Conservation (phyloP, 64 coral and sea anemone species). For the Catalaphyllia jardinei region DNA sequence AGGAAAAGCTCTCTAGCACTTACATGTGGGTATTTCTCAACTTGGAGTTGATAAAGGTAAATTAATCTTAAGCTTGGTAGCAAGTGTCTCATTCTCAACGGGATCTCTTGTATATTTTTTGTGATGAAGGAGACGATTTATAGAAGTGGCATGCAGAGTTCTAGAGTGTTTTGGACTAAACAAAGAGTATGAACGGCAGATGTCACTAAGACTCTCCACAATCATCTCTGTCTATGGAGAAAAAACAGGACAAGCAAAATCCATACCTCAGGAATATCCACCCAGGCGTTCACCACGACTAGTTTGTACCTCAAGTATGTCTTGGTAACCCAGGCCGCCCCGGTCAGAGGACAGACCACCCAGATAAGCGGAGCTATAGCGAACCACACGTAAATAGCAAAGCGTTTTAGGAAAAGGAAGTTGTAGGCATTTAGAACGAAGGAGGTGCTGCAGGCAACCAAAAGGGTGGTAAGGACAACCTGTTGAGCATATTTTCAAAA, state of each 20-base stretch:
- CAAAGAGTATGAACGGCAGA: too few relatives aligned
- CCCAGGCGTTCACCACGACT: conserved; percentile 93
- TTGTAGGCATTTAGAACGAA: conserved; percentile 95
- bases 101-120: too few relatives aligned
- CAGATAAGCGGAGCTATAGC: conserved; percentile 85
- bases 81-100: too few relatives aligned
- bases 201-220: neutral
- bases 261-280: conserved; percentile 85
- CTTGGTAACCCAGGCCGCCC: conserved; percentile 89
- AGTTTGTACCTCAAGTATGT: conserved; percentile 87
- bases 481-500: conserved; percentile 9
- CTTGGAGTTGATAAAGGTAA: too few relatives aligned
- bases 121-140: too few relatives aligned
- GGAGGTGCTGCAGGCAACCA: conserved; percentile 85
- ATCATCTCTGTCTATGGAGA: neutral
- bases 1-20: neutral
- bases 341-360: conserved; percentile 82
- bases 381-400: conserved; percentile 94
- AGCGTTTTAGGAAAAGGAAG: conserved; percentile 79
- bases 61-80: too few relatives aligned
- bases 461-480: conserved; percentile 86
- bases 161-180: too few relatives aligned
- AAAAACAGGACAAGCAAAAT: neutral
- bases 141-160: too few relatives aligned
- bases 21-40: too few relatives aligned